Evolutionary conservation across 2,888 invertebrate genomes (phyloP).

Genomic region (Pseudanteris insignis): DNA sequence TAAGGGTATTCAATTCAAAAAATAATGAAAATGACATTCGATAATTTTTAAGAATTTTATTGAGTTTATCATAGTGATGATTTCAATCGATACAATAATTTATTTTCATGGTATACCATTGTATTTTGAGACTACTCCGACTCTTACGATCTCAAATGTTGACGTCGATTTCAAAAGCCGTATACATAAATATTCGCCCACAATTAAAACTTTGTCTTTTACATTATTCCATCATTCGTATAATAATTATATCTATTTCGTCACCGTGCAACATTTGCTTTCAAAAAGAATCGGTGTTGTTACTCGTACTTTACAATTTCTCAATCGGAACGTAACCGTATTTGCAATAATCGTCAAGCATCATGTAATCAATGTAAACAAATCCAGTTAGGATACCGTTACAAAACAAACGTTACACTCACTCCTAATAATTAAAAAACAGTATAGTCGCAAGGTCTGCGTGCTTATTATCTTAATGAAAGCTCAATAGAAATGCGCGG

Average conservation of each 20-base stretch:
- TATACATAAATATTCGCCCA: constrained; percentile 22
- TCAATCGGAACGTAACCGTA: constrained; percentile 38
- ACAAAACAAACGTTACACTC: too few relatives aligned
- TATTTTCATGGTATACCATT: constrained; percentile 63
- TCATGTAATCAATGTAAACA: constrained; percentile 24
- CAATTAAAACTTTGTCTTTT: constrained; percentile 20
- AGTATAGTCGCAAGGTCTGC: too few relatives aligned
- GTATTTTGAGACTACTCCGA: constrained; percentile 52
- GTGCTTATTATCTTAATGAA: too few relatives aligned
- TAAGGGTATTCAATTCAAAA: too few relatives aligned
- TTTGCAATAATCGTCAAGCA: constrained; percentile 38
- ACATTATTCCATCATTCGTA: constrained; percentile 6
- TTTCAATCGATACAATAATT: constrained; percentile 65
- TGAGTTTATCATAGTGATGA: constrained; percentile 65
- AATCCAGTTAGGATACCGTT: too few relatives aligned
- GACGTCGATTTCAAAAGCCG: constrained; percentile 13
- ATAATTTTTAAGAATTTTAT: constrained; percentile 64
- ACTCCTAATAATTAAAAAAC: too few relatives aligned
- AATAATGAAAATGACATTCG: neutral
- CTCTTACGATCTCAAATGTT: constrained; percentile 43
- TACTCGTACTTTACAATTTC: constrained; percentile 39
- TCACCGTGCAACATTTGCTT: constrained; percentile 44
- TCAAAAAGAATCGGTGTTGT: constrained; percentile 37
- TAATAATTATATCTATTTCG: constrained; percentile 15
- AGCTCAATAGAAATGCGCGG: constrained; percentile 17